These are phyloP conservation scores for Porites divaricata DNA, from an alignment of 92 coral and sea anemone genomes.

Conservation along the genomic window DNA sequence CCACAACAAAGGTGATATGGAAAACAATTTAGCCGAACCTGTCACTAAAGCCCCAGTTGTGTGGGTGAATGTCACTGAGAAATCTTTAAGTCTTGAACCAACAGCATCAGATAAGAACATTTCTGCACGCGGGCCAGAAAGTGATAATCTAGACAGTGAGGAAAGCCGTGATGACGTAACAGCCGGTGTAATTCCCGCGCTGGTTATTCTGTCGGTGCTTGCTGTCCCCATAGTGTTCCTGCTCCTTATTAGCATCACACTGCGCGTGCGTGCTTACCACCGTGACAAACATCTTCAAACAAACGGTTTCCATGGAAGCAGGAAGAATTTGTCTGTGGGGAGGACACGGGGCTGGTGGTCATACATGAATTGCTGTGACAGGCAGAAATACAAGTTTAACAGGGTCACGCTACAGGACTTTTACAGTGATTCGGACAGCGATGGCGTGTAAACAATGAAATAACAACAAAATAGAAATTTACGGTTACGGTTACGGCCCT, in stretches of 20 bases:
- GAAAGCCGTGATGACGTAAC: conserved; percentile 22
- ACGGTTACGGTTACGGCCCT: too few species aligned
- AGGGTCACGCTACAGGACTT: conserved; percentile 83
- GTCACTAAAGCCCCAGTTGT: neutral
- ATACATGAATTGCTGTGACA: conserved; percentile 89
- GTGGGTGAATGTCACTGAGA: neutral
- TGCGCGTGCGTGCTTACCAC: conserved; percentile 85
- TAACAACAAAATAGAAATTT: neutral
- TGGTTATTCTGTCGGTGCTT: conserved; percentile 77
- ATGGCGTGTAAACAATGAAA: conserved; percentile 61
- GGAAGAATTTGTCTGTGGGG: conserved; percentile 69
- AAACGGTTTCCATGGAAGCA: conserved; percentile 51
- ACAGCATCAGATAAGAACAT: neutral
- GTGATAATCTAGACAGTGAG: conserved; percentile 2
- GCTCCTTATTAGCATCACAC: conserved; percentile 73
- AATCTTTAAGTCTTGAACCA: neutral
- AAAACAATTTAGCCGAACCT: neutral
- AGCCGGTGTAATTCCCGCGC: conserved; percentile 79
- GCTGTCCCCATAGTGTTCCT: conserved; percentile 89
- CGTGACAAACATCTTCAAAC: conserved; percentile 62
- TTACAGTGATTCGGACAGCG: conserved; percentile 91
- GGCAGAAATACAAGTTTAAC: conserved; percentile 76
- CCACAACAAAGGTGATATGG: neutral
- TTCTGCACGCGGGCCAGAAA: conserved; percentile 2
- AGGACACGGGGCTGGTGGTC: conserved; percentile 87